phyloP scores from a whole-genome alignment of 2,888 invertebrate genomes.

The Formica aserva region DNA sequence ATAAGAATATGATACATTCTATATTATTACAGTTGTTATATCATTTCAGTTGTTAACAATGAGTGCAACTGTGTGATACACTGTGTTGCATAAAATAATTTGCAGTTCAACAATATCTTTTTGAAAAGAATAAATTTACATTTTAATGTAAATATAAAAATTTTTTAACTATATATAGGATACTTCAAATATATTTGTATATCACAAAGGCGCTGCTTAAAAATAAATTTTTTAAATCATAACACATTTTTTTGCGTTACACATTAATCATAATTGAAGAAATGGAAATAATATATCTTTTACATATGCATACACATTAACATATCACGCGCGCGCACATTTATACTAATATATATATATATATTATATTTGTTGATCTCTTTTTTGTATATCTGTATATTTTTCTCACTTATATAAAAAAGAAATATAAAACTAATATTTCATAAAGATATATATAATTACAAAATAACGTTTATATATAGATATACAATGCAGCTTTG shows the following conservation, averaged over 20 bases:
- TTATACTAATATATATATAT: too few species aligned
- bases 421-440: conserved; percentile 39
- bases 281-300: conserved; percentile 36
- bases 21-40: neutral
- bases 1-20: conserved; percentile 40
- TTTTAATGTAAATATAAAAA: conserved; percentile 34
- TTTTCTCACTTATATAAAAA: conserved; percentile 11
- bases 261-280: conserved; percentile 31
- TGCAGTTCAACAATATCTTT: conserved; percentile 26
- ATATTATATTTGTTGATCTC: neutral
- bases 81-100: conserved; percentile 32
- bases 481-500: conserved; percentile 10
- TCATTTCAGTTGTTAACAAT: neutral
- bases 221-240: conserved; percentile 48
- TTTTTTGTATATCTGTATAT: conserved; percentile 4
- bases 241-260: conserved; percentile 32
- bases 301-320: conserved; percentile 26
- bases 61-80: too few species aligned
- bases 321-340: neutral
- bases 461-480: conserved; percentile 10
- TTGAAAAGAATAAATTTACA: conserved; percentile 24
- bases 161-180: conserved; percentile 39
- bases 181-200: conserved; percentile 17
- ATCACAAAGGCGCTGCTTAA: conserved; percentile 50
- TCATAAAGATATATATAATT: conserved; percentile 21